phyloP scores from a whole-genome alignment of 2,888 invertebrate genomes.

The Odontomyia ornata region DNA sequence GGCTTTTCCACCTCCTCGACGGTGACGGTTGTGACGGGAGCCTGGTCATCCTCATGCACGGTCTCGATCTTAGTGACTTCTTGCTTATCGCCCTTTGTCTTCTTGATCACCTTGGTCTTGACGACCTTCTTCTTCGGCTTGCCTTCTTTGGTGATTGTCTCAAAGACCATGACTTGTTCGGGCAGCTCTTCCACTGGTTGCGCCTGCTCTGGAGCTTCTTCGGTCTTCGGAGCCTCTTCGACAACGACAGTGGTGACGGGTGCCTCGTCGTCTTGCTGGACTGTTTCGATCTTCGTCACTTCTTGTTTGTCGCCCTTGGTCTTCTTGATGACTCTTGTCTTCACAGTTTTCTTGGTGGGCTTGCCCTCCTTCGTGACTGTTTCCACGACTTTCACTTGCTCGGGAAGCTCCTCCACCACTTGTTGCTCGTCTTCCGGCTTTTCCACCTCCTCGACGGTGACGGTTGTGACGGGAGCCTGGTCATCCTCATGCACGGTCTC shows the following conservation, averaged over 20 bases:
- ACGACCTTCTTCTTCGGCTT: slow-evolving; percentile 57
- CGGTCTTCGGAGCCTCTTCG: slow-evolving; percentile 30
- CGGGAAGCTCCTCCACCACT: slow-evolving; percentile 52
- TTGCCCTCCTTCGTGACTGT: slow-evolving; percentile 55
- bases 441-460: slow-evolving; percentile 50
- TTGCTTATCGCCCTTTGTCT: slow-evolving; percentile 54
- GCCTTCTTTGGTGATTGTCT: slow-evolving; percentile 58
- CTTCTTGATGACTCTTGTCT: slow-evolving; percentile 52
- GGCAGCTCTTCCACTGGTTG: slow-evolving; percentile 57
- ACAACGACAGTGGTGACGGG: slow-evolving; percentile 57
- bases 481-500: slow-evolving; percentile 60
- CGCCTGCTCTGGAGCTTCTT: slow-evolving; percentile 49
- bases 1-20: neutral
- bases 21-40: slow-evolving; percentile 19
- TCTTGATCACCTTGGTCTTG: slow-evolving; percentile 59
- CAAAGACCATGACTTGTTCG: slow-evolving; percentile 54
- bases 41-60: slow-evolving; percentile 58
- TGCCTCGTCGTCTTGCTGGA: slow-evolving; percentile 59
- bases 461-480: slow-evolving; percentile 58
- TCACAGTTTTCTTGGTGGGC: slow-evolving; percentile 53
- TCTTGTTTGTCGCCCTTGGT: slow-evolving; percentile 54
- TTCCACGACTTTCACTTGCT: slow-evolving; percentile 53
- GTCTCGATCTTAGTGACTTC: slow-evolving; percentile 61
- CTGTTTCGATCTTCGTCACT: slow-evolving; percentile 58
- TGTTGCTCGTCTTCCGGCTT: neutral